Base-by-base conservation (phyloP, 2,888 invertebrate species). In the Heliconius aoede region DNA sequence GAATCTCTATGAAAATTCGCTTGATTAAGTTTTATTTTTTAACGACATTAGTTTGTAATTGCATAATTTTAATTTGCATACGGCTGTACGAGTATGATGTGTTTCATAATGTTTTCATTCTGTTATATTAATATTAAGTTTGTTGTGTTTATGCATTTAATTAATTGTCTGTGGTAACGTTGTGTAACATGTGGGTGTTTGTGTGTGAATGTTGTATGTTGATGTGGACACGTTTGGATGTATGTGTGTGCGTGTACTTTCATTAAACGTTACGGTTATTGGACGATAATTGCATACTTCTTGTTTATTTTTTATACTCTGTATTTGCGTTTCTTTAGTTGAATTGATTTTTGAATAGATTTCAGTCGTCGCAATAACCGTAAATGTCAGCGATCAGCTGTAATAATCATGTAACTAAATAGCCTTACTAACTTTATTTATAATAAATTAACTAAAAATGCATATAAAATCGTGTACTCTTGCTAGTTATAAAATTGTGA, bases 391-490 rank as follows among this genome's bases (percentile, higher is more conserved):
- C 78, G 86, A 87, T 88, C 86, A 74, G 87, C 82, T 84, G 83
- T 87, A 78, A 65, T 62, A 86, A 87, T 90, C 86, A 87, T 91
- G 86, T 90, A 69, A 91, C 89, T 92, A 91, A 92, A 90, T 94
- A 94, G 94, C 94, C 94, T 94, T 94, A 94, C 90, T 94, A 94
- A 93, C 89, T 88, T 87, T 87, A 89, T 87, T 86, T 88, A 89
- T 88, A 88, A 85, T 89, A 89, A 89, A 87, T 82, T 79, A 81
- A 84, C 82, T 87, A 85, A 85, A 77, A 87, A 87, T 80, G 81
- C 78, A 86, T 87, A 88, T 84, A 86, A 84, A 88, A 86, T 86
- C 87, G 84, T 89, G 89, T 90, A 89, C 86, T 90, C 88, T 92
- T 90, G 86, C 86, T 94, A 94, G 92, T 88, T 78, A 67, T 67